A percentile compares a stretch with the other conserved stretches of the same genome.
Conservation (phyloP, 2,113 vertebrate species). For the Sander lucioperca region DNA sequence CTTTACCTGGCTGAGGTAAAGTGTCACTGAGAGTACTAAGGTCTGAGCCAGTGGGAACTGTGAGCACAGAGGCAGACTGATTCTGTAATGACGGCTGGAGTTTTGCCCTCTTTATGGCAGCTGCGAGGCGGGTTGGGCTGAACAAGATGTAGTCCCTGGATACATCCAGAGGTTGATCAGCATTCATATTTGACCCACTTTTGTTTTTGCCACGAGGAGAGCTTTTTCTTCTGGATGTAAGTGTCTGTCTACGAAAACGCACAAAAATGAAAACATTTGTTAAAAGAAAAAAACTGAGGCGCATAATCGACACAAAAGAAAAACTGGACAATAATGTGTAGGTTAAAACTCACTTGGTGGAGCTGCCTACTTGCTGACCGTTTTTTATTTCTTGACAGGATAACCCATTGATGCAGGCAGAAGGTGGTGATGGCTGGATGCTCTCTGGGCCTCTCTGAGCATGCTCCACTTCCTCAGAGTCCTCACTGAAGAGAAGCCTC, state of each 20-base stretch:
- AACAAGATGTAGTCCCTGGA: conserved; percentile 84
- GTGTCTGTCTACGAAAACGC: conserved; percentile 30
- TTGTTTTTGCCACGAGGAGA: conserved; percentile 8
- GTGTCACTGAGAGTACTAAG: conserved; percentile 77
- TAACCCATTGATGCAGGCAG: background rate
- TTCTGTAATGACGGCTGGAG: conserved; percentile 62
- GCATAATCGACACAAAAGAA: background rate
- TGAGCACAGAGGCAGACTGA: conserved; percentile 82
- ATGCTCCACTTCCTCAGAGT: conserved; percentile 49
- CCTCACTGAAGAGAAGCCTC: conserved; percentile 81
- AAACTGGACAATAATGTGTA: background rate
- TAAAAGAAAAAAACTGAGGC: background rate
- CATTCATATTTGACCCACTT: conserved; percentile 11
- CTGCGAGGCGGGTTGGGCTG: conserved; percentile 77
- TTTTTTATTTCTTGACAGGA: conserved; percentile 35
- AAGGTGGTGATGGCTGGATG: background rate
- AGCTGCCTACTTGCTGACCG: conserved; percentile 13
- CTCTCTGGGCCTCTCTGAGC: conserved; percentile 18
- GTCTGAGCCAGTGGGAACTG: conserved; percentile 87
- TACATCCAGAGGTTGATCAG: conserved; percentile 22
- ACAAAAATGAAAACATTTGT: conserved; percentile 7
- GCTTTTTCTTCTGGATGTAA: conserved; percentile 34
- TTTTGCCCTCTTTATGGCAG: conserved; percentile 72
- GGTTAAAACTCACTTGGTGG: conserved; percentile 53
- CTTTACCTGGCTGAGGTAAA: conserved; percentile 66